Evolutionary conservation across 2,888 invertebrate genomes (phyloP), one percentile per base, ranked within the genome.

Genomic region (Hemaris fuciformis): DNA sequence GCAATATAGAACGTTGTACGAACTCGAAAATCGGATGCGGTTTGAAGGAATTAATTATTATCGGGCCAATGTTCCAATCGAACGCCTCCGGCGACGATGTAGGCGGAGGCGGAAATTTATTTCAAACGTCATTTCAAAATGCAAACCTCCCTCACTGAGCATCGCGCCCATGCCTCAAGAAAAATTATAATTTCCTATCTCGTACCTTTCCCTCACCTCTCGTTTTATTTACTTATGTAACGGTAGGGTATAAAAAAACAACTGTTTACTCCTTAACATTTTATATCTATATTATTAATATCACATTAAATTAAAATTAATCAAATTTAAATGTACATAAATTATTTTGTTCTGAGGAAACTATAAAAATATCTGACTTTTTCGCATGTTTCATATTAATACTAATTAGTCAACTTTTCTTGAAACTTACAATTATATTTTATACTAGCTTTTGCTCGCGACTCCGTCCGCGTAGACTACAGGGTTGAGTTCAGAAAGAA

Each of bases 11-110:
- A 69, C 66, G 66, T 67, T 64, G 65, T 64, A 72, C 70, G 70
- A 71, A 75, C 74, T 70, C 67, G 66, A 70, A 74, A 73, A 70
- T 66, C 76, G 76, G 79, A 76, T 80, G 78, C 74, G 83, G 81
- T 80, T 81, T 80, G 79, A 84, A 79, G 81, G 84, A 84, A 88
- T 88, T 88, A 86, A 88, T 87, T 84, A 89, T 88, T 83, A 89
- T 87, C 87, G 76, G 82, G 89, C 87, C 88, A 90, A 89, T 90
- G 83, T 89, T 90, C 85, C 87, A 89, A 90, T 89, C 80, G 84
- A 86, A 77, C 77, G 78, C 81, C 81, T 77, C 81, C 81, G 80
- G 82, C 79, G 81, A 72, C 75, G 75, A 72, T 76, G 76, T 69
- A 72, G 76, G 70, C 75, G 72, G 66, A 66, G 59, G 73, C 87